Evolutionary conservation across 2,888 invertebrate species (phyloP).

Genomic region (Cinara cedri): DNA sequence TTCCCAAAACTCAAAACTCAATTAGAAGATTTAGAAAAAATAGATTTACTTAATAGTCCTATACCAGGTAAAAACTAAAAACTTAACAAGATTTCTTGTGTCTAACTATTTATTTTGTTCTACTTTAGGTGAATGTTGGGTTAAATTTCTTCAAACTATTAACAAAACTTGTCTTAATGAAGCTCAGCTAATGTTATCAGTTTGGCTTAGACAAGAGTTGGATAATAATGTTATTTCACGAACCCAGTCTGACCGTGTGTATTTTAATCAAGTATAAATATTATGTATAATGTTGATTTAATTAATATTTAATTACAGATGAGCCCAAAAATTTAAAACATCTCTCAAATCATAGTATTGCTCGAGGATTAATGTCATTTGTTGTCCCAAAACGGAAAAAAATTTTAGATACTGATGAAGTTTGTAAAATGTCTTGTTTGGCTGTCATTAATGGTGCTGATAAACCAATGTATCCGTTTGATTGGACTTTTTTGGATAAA

Average conservation of each 20-base stretch:
- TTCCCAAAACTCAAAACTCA: conserved; percentile 10
- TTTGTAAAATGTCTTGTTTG: conserved; percentile 19
- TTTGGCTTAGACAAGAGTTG: conserved; percentile 33
- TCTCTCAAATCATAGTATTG: conserved; percentile 31
- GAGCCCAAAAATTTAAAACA: conserved; percentile 49
- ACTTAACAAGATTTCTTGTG: neutral
- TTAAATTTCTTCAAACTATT: conserved; percentile 46
- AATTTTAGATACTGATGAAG: conserved; percentile 23
- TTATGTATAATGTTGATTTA: neutral
- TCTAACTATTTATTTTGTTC: neutral
- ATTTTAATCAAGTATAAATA: neutral
- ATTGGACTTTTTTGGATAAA: conserved; percentile 42
- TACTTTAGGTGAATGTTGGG: conserved; percentile 38
- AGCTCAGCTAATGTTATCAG: conserved; percentile 34
- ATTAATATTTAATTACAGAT: conserved; percentile 27
- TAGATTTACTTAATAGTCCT: conserved; percentile 36
- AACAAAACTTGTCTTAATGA: conserved; percentile 15
- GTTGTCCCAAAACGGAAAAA: conserved; percentile 46
- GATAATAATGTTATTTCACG: conserved; percentile 29
- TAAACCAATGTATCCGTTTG: conserved; percentile 49
- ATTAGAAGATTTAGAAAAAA: conserved; percentile 44
- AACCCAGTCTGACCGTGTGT: conserved; percentile 39
- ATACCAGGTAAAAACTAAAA: conserved; percentile 19
- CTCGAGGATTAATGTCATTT: conserved; percentile 45
- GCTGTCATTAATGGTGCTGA: conserved; percentile 23